phyloP scores from a whole-genome alignment of 2,888 invertebrate genomes.

The Microctonus brassicae region DNA sequence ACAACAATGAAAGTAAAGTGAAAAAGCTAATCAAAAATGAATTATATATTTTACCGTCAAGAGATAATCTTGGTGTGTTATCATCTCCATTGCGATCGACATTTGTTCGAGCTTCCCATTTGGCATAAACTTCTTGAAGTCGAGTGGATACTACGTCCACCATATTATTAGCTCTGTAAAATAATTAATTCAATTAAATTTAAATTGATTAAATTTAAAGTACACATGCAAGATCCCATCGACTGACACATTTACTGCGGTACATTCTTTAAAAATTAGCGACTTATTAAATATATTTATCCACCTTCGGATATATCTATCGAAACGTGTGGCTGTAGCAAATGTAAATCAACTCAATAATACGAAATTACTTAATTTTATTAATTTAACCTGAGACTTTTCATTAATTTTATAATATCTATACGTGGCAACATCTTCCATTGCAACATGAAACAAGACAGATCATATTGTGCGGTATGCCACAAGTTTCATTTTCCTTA shows the following conservation, averaged over 20 bases:
- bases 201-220: constrained; percentile 33
- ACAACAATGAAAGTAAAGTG: background rate
- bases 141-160: constrained; percentile 73
- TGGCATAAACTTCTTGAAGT: constrained; percentile 72
- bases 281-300: background rate
- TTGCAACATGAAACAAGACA: background rate
- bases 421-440: background rate
- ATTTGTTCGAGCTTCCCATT: constrained; percentile 68
- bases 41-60: constrained; percentile 62
- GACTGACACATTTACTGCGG: too few species aligned
- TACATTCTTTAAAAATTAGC: background rate
- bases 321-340: background rate
- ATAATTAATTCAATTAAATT: constrained; percentile 46
- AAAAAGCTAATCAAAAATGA: constrained; percentile 20
- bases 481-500: background rate
- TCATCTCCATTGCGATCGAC: constrained; percentile 62
- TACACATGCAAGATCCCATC: background rate
- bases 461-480: background rate
- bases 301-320: background rate
- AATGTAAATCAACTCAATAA: background rate
- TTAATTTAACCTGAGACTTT: background rate
- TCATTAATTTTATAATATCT: background rate
- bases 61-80: constrained; percentile 60
- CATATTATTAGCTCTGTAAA: constrained; percentile 72
- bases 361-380: too few species aligned